Conservation (phyloP, 2,113 vertebrate genomes). For the Gallinago jamesoni region DNA sequence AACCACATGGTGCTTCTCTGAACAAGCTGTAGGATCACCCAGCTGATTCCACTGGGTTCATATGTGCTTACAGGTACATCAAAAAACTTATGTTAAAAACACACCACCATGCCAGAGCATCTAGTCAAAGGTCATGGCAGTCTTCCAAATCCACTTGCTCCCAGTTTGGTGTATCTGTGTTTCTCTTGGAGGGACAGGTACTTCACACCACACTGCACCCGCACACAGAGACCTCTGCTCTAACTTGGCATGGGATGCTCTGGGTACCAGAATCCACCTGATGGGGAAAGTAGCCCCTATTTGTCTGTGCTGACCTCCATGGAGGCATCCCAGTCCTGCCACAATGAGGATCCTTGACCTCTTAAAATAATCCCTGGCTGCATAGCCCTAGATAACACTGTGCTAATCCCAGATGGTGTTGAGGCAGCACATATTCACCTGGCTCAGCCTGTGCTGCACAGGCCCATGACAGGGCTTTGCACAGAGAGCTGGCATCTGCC, state of each 20-base stretch:
- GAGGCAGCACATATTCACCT: background rate
- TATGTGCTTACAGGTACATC: accelerated
- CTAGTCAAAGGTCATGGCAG: background rate
- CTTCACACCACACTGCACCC: background rate
- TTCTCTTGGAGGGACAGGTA: background rate
- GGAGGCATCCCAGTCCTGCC: background rate
- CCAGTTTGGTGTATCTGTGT: background rate
- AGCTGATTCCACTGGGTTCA: background rate
- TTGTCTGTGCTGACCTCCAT: background rate
- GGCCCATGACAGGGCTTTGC: background rate
- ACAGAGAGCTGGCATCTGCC: background rate
- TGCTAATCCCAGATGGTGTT: background rate
- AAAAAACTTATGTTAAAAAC: background rate
- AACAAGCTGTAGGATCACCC: background rate
- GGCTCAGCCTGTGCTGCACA: background rate
- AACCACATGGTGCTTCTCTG: background rate
- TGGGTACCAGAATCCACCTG: background rate
- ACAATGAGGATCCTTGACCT: background rate
- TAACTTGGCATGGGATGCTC: background rate
- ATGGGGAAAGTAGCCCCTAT: background rate
- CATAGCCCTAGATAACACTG: background rate
- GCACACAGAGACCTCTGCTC: background rate
- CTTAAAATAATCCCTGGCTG: background rate
- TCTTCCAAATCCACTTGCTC: background rate
- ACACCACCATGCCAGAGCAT: background rate